phyloP scores from a whole-genome alignment of 2,113 vertebrate species.

The Narcine bancroftii region DNA sequence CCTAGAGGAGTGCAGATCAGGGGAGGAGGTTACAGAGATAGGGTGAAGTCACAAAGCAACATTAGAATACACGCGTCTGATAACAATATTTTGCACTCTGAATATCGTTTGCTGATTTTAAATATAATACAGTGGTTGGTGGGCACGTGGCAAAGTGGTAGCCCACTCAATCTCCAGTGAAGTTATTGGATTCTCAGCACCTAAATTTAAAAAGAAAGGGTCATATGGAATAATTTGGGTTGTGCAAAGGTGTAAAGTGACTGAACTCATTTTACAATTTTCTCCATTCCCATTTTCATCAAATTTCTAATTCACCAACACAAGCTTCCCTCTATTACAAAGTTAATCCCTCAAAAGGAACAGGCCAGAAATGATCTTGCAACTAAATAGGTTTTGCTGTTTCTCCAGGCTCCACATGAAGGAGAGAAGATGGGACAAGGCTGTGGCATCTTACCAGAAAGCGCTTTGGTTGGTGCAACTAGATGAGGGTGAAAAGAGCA shows the following conservation, averaged over 20 bases:
- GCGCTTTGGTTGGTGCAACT: constrained; percentile 40
- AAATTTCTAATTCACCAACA: neutral
- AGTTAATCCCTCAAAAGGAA: neutral
- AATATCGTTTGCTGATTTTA: neutral
- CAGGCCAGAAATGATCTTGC: neutral
- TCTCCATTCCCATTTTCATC: neutral
- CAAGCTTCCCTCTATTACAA: neutral
- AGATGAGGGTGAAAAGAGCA: constrained; percentile 42
- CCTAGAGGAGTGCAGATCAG: neutral
- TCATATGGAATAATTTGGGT: neutral
- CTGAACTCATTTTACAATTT: neutral
- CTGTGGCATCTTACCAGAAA: constrained; percentile 43
- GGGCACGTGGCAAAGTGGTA: neutral
- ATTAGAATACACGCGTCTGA: too few relatives aligned
- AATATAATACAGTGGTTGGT: neutral
- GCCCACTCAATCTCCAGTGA: neutral
- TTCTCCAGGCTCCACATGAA: constrained; percentile 44
- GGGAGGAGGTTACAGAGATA: neutral
- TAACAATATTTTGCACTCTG: neutral
- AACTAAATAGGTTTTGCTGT: neutral
- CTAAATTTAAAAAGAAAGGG: neutral
- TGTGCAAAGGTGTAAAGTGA: neutral
- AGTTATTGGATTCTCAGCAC: neutral
- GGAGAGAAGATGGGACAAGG: constrained; percentile 44
- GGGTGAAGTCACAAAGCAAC: neutral